A percentile compares a stretch with the other conserved stretches of the same genome.
These are phyloP conservation scores for Synchiropus splendidus DNA, from an alignment of 2,113 vertebrate species.

Conservation along the genomic window DNA sequence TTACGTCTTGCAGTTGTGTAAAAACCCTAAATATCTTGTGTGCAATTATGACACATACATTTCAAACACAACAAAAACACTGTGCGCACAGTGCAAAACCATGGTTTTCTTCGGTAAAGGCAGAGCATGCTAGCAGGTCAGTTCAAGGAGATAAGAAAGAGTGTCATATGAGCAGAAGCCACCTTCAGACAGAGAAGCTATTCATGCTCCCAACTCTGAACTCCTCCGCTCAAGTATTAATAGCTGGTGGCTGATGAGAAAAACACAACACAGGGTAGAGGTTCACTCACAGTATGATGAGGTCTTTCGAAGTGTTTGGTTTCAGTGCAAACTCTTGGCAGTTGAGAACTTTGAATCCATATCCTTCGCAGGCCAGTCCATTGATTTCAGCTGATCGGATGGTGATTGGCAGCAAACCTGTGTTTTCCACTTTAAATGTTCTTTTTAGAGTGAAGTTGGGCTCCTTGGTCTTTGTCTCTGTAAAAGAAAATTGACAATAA, in stretches of 20 bases:
- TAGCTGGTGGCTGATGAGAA: background rate
- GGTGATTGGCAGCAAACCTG: conserved; percentile 82
- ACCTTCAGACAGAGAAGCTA: too few species aligned
- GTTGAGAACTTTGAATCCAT: conserved; percentile 96
- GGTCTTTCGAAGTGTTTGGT: conserved; percentile 90
- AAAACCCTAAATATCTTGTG: too few species aligned
- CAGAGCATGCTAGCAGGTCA: too few species aligned
- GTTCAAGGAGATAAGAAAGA: too few species aligned
- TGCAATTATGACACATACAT: too few species aligned
- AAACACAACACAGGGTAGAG: background rate
- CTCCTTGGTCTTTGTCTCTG: conserved; percentile 83
- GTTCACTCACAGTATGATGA: conserved; percentile 86
- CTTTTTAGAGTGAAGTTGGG: conserved; percentile 90
- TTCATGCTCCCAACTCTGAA: too few species aligned
- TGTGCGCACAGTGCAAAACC: too few species aligned
- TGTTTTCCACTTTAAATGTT: conserved; percentile 92
- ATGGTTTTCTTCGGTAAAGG: too few species aligned
- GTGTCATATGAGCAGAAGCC: too few species aligned
- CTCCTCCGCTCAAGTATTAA: background rate
- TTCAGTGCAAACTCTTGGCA: conserved; percentile 92
- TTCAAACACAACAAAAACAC: too few species aligned
- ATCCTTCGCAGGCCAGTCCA: conserved; percentile 87
- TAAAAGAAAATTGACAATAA: background rate
- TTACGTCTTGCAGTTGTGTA: too few species aligned
- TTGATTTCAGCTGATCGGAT: conserved; percentile 85